Evolutionary conservation across 2,888 invertebrate genomes (phyloP).

Genomic region (Homarus gammarus): DNA sequence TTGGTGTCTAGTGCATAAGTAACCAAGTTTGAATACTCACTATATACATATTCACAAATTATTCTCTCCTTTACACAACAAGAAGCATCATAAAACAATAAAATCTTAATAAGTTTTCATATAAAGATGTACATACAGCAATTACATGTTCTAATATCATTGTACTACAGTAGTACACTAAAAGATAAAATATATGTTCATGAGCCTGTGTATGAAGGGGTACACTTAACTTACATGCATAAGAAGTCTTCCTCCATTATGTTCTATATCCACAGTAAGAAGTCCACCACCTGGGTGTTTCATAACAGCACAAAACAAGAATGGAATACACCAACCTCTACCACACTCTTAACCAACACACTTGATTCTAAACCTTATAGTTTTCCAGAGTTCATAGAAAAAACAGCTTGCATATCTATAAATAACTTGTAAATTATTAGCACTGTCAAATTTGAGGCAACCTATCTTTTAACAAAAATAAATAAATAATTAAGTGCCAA

Average conservation of each 20-base stretch:
- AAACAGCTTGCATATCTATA: neutral
- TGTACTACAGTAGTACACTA: constrained; percentile 14
- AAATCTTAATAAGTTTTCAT: neutral
- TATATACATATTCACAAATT: neutral
- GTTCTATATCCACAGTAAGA: constrained; percentile 5
- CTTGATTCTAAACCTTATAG: neutral
- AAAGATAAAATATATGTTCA: neutral
- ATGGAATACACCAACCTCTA: constrained; percentile 14
- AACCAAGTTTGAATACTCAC: neutral
- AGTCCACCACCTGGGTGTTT: constrained; percentile 45
- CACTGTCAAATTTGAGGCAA: neutral
- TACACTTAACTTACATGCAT: neutral
- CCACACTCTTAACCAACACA: constrained; percentile 5
- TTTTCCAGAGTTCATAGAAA: neutral
- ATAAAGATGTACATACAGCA: neutral
- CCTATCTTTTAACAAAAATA: neutral
- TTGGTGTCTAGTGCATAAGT: neutral
- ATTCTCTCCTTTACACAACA: neutral
- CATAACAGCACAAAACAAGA: constrained; percentile 20
- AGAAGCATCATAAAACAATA: constrained; percentile 21
- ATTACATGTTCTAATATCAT: no score
- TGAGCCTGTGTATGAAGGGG: neutral
- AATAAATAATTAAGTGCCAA: neutral
- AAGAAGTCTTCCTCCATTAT: neutral
- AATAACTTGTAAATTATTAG: neutral